Evolutionary conservation across 2,797 vertebrate genomes (phyloP), one percentile per base, ranked within the genome.

Genomic region (Tolypeutes matacus): DNA sequence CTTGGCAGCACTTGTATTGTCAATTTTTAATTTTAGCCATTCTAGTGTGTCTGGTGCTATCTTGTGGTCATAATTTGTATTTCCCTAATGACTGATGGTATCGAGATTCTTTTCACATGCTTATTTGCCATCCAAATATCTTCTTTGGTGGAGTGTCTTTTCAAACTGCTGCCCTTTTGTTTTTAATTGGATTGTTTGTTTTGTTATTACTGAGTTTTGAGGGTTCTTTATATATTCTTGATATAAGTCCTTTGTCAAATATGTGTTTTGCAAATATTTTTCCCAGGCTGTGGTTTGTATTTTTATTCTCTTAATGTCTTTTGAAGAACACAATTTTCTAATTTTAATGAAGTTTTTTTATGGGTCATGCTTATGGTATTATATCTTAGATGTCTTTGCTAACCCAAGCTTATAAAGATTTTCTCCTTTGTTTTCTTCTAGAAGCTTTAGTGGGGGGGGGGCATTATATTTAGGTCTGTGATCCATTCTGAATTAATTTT

Each of bases 311-410:
- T 65, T 51, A 65, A n/a, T 72, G 27, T 82, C 14, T 78, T 92
- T 78, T 42, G 42, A 94, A 64, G 76, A 92, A 46, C 76, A 87
- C 42, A 89, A 84, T 36, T 83, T 84, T 75, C 58, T 91, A 25
- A 91, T 65, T 42, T 89, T 53, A 25, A 42, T 69, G 80, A 84
- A 65, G 20, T 49, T 29, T 29, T 80, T 39, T 53, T 53, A 21
- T 11, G 4, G 46, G 31, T 64, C 20, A 64, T 81, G 3, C 21
- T 64, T 72, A 42, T 34, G 34, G 67, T 53, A 15, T 72, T n/a
- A 18, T 72, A 42, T 12, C 39, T 60, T 62, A 72, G 53, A 72
- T 62, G 72, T 62, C 64, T 64, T 86, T 80, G 25, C 21, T 86
- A 51, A 39, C 25, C 7, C 21, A 64, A n/a, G 27, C 5, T 80